Evolutionary conservation across 2,888 invertebrate species (phyloP).

Genomic region (Malacosoma neustria): DNA sequence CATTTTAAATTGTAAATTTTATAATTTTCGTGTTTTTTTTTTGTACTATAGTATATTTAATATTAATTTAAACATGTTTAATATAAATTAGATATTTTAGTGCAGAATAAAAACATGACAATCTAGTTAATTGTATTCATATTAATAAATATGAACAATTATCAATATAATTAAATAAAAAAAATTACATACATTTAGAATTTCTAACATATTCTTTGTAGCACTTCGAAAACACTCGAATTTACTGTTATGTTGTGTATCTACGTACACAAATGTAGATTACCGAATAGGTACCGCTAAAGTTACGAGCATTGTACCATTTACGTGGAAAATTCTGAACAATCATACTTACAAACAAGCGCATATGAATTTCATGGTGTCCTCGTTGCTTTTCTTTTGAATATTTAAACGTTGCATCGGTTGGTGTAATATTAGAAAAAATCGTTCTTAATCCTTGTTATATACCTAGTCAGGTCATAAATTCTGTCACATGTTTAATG

Average conservation of each 20-base stretch:
- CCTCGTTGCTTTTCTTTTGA: conserved; percentile 15
- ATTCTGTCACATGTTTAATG: no score
- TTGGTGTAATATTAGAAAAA: neutral
- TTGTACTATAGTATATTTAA: no score
- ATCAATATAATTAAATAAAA: no score
- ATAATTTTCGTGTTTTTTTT: no score
- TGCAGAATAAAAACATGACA: no score
- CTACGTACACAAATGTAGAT: conserved; percentile 7
- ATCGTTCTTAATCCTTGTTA: neutral
- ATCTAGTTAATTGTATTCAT: no score
- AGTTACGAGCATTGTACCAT: conserved; percentile 22
- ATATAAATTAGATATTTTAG: no score
- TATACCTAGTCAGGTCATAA: no score
- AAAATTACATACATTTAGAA: no score
- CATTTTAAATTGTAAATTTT: no score
- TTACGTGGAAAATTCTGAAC: conserved; percentile 34
- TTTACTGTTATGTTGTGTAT: conserved; percentile 2
- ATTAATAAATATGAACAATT: no score
- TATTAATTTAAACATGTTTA: no score
- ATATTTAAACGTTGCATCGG: conserved; percentile 9
- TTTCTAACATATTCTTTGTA: neutral
- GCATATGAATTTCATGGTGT: conserved; percentile 33
- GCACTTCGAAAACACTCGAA: neutral
- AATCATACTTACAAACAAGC: conserved; percentile 38
- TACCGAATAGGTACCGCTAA: conserved; percentile 7